Percentiles rank a stretch among this genome's conserved stretches.
Conservation (phyloP, 2,888 invertebrate genomes). For the Polyommatus icarus region DNA sequence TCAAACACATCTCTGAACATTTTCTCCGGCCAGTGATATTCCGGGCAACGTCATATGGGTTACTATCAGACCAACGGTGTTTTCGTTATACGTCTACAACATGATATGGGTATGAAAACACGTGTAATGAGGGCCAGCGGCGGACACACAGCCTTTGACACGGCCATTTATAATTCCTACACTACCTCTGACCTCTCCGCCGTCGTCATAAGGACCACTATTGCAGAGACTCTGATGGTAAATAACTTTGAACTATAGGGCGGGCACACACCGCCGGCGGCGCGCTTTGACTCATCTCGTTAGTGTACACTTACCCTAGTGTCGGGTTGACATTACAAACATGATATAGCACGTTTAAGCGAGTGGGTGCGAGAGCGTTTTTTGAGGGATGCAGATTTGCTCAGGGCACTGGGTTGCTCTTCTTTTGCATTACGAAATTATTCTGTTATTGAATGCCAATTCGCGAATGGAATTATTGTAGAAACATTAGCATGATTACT, state of each 20-base stretch:
- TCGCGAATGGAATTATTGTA: no score
- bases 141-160: background rate
- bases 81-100: no score
- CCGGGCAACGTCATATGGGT: background rate
- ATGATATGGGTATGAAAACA: background rate
- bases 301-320: slow-evolving; percentile 15
- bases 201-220: no score
- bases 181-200: no score
- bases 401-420: background rate
- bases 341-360: background rate
- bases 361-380: background rate
- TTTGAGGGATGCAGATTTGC: background rate
- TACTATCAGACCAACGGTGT: background rate
- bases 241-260: background rate
- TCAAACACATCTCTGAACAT: background rate
- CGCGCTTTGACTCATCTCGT: slow-evolving; percentile 5
- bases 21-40: background rate
- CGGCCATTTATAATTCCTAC: slow-evolving; percentile 1
- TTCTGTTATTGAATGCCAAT: no score
- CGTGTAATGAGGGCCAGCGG: background rate
- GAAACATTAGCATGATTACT: no score
- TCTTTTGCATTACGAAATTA: no score
- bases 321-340: background rate
- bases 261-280: background rate
- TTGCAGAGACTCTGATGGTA: no score